These are phyloP conservation scores for Rhaphigaster nebulosa DNA, from an alignment of 2,888 invertebrate species.

Conservation along the genomic window DNA sequence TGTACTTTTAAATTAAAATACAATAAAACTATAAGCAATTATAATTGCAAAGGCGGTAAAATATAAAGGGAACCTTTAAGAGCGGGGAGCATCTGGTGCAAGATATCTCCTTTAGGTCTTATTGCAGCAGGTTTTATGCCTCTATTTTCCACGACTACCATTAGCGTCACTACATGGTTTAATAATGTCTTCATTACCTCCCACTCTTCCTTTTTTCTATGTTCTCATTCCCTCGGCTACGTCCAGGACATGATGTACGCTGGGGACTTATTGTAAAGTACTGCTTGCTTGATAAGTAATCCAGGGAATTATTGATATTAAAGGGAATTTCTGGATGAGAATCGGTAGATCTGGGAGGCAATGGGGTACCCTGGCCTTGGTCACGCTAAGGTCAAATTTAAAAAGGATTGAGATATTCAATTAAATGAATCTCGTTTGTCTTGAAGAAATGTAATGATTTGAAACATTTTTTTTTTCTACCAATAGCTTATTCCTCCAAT, in stretches of 20 bases:
- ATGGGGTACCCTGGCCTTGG: background rate
- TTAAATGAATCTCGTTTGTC: background rate
- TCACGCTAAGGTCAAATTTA: slow-evolving; percentile 4
- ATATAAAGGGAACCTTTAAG: background rate
- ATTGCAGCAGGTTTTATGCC: background rate
- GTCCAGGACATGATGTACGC: background rate
- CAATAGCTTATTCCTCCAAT: background rate
- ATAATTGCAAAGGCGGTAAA: background rate
- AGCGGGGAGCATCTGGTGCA: background rate
- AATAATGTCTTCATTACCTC: slow-evolving; percentile 40
- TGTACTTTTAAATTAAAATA: background rate
- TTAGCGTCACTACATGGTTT: slow-evolving; percentile 37
- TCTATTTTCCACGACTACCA: slow-evolving; percentile 17
- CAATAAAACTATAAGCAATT: background rate
- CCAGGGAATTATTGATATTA: background rate
- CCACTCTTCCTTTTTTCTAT: background rate
- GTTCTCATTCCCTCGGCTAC: background rate
- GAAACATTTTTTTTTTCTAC: background rate
- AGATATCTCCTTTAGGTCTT: background rate
- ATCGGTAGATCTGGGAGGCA: background rate
- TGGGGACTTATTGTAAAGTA: background rate
- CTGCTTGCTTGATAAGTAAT: background rate
- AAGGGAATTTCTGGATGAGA: background rate
- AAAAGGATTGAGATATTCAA: slow-evolving; percentile 20
- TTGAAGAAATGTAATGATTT: background rate